Evolutionary conservation across 2,888 invertebrate species (phyloP).

Genomic region (Globia sparganii): DNA sequence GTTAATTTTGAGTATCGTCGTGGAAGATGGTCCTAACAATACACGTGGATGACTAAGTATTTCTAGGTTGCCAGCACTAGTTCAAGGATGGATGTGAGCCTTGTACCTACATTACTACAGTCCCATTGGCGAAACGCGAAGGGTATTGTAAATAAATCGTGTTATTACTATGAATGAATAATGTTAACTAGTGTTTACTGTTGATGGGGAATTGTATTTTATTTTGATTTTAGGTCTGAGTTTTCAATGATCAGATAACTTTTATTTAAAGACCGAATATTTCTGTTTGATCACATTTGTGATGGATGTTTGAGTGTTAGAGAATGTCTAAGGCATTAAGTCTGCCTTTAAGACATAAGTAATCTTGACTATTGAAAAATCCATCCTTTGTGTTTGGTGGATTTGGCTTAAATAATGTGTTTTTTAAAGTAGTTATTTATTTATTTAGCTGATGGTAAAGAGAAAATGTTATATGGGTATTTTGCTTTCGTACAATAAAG

Average conservation of each 20-base stretch:
- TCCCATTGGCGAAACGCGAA: constrained; percentile 53
- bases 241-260: neutral
- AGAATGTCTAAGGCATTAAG: no score
- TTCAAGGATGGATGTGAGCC: constrained; percentile 48
- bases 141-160: constrained; percentile 23
- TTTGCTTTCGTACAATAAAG: neutral
- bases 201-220: neutral
- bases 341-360: no score
- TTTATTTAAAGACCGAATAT: neutral
- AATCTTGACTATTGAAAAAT: no score
- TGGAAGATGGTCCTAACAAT: neutral
- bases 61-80: constrained; percentile 48
- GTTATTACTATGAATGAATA: constrained; percentile 17
- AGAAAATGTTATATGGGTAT: neutral
- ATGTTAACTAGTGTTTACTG: neutral
- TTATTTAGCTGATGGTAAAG: neutral
- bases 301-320: neutral
- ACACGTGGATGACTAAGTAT: constrained; percentile 23
- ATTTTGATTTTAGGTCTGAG: neutral
- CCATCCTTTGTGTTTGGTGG: no score
- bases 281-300: neutral
- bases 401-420: no score
- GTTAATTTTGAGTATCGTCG: neutral
- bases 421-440: neutral
- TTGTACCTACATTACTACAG: constrained; percentile 19